These are phyloP conservation scores for Sinotaia quadrata DNA, from an alignment of 2,888 invertebrate species.

Conservation along the genomic window DNA sequence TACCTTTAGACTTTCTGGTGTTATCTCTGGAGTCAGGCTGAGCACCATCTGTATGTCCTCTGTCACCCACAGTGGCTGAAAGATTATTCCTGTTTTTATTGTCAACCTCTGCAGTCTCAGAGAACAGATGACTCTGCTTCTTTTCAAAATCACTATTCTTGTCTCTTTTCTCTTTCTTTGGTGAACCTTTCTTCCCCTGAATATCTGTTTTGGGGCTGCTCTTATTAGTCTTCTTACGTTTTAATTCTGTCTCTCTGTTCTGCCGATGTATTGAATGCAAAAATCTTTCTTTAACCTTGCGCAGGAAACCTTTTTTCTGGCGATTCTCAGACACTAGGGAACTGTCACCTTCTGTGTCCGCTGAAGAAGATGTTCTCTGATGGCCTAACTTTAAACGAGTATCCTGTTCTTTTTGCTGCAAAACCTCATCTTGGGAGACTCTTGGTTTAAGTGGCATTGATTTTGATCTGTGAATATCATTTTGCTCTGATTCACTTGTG, in stretches of 20 bases:
- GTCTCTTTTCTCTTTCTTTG: neutral
- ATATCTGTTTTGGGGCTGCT: slow-evolving; percentile 14
- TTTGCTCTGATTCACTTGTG: too few species aligned
- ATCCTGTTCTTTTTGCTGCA: too few species aligned
- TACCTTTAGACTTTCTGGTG: too few species aligned
- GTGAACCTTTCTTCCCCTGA: slow-evolving; percentile 4
- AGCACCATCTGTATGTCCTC: too few species aligned
- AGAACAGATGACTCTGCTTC: neutral
- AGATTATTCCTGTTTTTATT: neutral
- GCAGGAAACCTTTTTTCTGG: slow-evolving; percentile 57
- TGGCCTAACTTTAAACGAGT: too few species aligned
- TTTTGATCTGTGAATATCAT: too few species aligned
- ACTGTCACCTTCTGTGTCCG: slow-evolving; percentile 34
- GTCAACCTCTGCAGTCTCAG: neutral
- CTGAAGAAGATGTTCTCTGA: slow-evolving; percentile 29
- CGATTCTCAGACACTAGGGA: slow-evolving; percentile 27
- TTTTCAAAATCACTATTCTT: slow-evolving; percentile 1
- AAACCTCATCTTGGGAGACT: too few species aligned
- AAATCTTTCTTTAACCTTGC: slow-evolving; percentile 53
- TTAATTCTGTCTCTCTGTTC: slow-evolving; percentile 28
- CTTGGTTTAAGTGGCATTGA: too few species aligned
- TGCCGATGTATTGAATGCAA: slow-evolving; percentile 41
- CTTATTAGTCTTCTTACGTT: slow-evolving; percentile 26
- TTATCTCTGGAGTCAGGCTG: too few species aligned
- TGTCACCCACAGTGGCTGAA: too few species aligned